phyloP scores from a whole-genome alignment of 1,140 invertebrate species.

The Saccostrea glomerata region DNA sequence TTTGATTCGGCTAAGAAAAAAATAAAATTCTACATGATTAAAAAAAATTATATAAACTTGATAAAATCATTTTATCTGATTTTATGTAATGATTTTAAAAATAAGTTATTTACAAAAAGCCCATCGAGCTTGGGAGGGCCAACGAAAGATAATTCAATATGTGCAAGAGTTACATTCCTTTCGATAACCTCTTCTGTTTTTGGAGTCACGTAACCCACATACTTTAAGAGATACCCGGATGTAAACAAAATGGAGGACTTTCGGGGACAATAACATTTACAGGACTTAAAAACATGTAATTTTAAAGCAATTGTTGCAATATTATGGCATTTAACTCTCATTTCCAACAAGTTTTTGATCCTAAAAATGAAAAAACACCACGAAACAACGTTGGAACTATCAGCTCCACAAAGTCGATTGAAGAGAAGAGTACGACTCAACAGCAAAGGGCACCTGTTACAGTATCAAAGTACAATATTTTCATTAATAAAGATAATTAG shows the following conservation, averaged over 20 bases:
- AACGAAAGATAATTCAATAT: conserved; percentile 12
- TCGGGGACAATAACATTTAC: not conserved
- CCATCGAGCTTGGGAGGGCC: no score
- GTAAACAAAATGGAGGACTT: conserved; percentile 65
- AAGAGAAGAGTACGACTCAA: not conserved
- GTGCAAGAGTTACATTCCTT: conserved; percentile 29
- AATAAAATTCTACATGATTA: no score
- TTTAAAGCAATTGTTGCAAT: not conserved
- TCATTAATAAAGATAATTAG: not conserved
- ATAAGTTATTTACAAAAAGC: no score
- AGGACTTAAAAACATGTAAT: not conserved
- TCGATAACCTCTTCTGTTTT: conserved; percentile 8
- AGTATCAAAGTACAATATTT: conserved; percentile 21
- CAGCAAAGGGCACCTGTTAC: not conserved
- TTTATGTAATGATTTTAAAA: no score
- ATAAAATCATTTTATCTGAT: no score
- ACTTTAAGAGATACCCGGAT: conserved; percentile 58
- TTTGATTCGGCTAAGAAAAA: no score
- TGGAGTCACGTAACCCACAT: conserved; percentile 46
- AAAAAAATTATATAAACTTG: no score
- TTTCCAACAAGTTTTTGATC: conserved; percentile 33
- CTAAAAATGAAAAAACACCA: conserved; percentile 15
- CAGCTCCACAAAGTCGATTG: not conserved
- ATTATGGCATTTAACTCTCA: conserved; percentile 41
- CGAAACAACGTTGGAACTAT: conserved; percentile 23